Conservation (phyloP, 1,140 invertebrate species). For the Lasioglossum baleicum region DNA sequence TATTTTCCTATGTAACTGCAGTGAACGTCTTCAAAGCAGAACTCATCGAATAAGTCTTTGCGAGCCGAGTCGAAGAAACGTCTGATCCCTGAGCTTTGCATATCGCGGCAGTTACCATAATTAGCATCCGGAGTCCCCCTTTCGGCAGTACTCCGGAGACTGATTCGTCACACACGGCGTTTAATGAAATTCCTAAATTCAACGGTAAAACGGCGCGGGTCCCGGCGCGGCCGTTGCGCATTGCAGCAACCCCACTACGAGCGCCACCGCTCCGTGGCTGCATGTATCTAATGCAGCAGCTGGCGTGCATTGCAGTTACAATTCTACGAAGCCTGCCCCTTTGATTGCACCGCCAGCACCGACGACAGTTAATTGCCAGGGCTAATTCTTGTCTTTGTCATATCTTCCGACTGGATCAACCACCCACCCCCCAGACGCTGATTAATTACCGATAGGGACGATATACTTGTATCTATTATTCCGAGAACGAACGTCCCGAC, state of each 20-base stretch:
- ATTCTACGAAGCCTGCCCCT: conserved; percentile 20
- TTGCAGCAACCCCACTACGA: conserved; percentile 64
- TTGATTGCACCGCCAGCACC: conserved; percentile 12
- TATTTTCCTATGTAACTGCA: too few relatives aligned
- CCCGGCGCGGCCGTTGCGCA: conserved; percentile 56
- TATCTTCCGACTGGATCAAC: neutral
- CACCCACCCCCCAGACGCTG: neutral
- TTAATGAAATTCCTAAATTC: conserved; percentile 42
- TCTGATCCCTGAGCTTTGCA: neutral
- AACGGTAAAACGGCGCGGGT: conserved; percentile 22
- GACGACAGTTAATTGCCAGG: conserved; percentile 12
- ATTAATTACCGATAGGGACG: too few relatives aligned
- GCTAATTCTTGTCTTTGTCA: neutral
- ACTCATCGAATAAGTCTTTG: too few relatives aligned
- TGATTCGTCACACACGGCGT: conserved; percentile 25
- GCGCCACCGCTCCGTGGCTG: neutral
- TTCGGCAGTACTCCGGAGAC: neutral
- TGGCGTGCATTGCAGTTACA: conserved; percentile 36
- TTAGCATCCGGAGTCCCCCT: neutral
- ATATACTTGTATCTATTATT: too few relatives aligned
- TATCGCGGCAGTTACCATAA: neutral
- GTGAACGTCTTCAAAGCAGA: too few relatives aligned
- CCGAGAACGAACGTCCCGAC: too few relatives aligned
- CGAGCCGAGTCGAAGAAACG: too few relatives aligned
- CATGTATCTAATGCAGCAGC: conserved; percentile 52